phyloP scores from a whole-genome alignment of 2,113 vertebrate species.

The Peromyscus polionotus region DNA sequence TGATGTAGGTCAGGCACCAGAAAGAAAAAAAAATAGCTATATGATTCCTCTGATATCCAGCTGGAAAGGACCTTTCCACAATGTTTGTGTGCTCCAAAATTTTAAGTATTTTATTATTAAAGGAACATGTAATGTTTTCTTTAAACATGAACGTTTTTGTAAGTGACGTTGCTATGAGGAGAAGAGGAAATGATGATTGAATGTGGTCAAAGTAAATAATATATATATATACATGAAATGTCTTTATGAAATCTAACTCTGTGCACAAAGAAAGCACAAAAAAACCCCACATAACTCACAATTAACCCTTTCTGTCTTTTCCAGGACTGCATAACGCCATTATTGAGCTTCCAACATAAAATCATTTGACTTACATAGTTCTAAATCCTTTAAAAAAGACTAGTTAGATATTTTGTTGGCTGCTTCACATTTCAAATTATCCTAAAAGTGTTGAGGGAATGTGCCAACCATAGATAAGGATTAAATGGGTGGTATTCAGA shows the following conservation, averaged over 20 bases:
- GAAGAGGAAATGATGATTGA: background rate
- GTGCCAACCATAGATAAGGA: background rate
- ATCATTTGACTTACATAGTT: background rate
- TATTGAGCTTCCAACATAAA: background rate
- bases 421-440: background rate
- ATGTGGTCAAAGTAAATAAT: too few relatives aligned
- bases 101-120: background rate
- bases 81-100: background rate
- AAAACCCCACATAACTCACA: background rate
- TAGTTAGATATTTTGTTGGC: background rate
- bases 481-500: background rate
- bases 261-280: background rate
- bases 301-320: background rate
- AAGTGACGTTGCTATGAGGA: background rate
- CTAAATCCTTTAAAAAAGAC: background rate
- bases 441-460: background rate
- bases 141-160: background rate
- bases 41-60: background rate
- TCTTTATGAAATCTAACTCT: background rate
- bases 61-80: too few relatives aligned
- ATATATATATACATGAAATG: background rate
- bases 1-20: background rate
- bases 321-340: background rate
- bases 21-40: too few relatives aligned
- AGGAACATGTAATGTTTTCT: background rate